Conservation (phyloP, 2,888 invertebrate species). For the Ectropis crepuscularia region DNA sequence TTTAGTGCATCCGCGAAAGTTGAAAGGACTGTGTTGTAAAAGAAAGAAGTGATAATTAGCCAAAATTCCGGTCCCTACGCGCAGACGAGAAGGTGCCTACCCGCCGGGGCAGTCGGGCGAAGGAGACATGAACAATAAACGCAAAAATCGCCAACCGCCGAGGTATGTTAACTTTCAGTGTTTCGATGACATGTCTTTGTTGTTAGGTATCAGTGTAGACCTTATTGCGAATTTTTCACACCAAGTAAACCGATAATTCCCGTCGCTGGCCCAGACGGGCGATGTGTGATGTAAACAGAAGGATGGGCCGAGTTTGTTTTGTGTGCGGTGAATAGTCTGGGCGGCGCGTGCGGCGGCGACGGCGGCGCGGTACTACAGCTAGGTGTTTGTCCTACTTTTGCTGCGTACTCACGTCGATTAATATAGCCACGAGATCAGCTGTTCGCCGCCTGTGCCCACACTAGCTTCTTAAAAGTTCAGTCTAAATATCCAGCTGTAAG, state of each 20-base stretch:
- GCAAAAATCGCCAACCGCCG: constrained; percentile 92
- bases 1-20: constrained; percentile 85
- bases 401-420: constrained; percentile 75
- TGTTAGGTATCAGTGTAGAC: constrained; percentile 61
- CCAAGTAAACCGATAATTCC: constrained; percentile 67
- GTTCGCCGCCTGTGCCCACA: constrained; percentile 64
- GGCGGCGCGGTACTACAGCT: constrained; percentile 61
- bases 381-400: constrained; percentile 82
- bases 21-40: constrained; percentile 85
- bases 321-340: constrained; percentile 55
- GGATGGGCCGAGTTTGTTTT: constrained; percentile 52
- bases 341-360: constrained; percentile 64
- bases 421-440: constrained; percentile 83
- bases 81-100: constrained; percentile 91
- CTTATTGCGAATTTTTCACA: constrained; percentile 66
- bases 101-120: constrained; percentile 87
- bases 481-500: constrained; percentile 52
- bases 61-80: constrained; percentile 95
- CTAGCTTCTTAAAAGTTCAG: constrained; percentile 30
- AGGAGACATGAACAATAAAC: constrained; percentile 91
- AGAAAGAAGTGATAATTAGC: constrained; percentile 84
- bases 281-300: constrained; percentile 75
- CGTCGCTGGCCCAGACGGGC: constrained; percentile 57
- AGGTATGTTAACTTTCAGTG: constrained; percentile 84
- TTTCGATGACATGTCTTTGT: constrained; percentile 81